phyloP scores from a whole-genome alignment of 2,113 vertebrate genomes.

The Saguinus imperator region DNA sequence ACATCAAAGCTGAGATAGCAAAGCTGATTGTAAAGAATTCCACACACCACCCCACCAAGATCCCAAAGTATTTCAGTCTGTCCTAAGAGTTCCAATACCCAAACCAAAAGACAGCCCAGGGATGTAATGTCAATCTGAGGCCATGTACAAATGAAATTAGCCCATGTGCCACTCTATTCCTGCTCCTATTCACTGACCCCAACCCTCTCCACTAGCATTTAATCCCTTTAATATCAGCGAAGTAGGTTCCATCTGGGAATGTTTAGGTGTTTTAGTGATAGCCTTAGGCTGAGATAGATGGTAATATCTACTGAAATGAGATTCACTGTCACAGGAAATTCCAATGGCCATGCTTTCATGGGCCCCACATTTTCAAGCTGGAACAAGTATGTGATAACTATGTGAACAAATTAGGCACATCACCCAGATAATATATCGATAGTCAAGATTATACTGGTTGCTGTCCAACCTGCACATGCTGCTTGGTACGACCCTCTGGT shows the following conservation, averaged over 20 bases:
- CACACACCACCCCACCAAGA: slow-evolving; percentile 30
- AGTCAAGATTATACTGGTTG: slow-evolving; percentile 60
- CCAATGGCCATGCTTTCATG: slow-evolving; percentile 78
- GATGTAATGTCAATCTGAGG: slow-evolving; percentile 57
- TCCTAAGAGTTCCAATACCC: slow-evolving; percentile 66
- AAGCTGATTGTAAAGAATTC: slow-evolving; percentile 71
- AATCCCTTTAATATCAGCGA: slow-evolving; percentile 84
- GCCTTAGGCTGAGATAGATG: slow-evolving; percentile 84
- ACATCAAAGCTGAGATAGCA: slow-evolving; percentile 66
- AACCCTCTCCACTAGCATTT: slow-evolving; percentile 80
- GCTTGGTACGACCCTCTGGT: slow-evolving; percentile 49
- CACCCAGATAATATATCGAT: slow-evolving; percentile 72
- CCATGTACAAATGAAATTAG: slow-evolving; percentile 80
- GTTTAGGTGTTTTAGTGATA: slow-evolving; percentile 83
- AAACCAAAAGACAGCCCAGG: slow-evolving; percentile 72
- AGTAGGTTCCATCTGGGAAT: slow-evolving; percentile 84
- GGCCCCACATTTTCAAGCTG: slow-evolving; percentile 75
- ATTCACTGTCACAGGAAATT: slow-evolving; percentile 86
- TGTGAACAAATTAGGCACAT: slow-evolving; percentile 82
- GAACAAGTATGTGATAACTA: slow-evolving; percentile 79
- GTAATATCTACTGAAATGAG: slow-evolving; percentile 83
- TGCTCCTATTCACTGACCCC: slow-evolving; percentile 81
- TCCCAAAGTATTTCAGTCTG: slow-evolving; percentile 73
- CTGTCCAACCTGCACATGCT: slow-evolving; percentile 49
- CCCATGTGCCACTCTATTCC: slow-evolving; percentile 72